Base-by-base conservation (phyloP, 2,797 vertebrate species). In the Hydrocynus forskahlii region DNA sequence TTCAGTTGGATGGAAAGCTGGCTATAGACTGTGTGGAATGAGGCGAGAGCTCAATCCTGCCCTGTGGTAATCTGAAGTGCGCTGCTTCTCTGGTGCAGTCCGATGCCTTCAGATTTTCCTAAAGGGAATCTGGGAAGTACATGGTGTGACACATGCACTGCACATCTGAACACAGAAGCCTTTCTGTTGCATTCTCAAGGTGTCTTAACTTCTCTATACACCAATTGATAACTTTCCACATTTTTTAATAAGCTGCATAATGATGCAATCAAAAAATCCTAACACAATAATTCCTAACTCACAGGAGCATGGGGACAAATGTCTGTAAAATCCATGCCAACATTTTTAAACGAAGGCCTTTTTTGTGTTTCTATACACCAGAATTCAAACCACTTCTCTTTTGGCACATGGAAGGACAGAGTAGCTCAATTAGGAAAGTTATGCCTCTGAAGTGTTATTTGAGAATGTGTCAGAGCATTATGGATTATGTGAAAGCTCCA, bases 91-190 rank as follows among this genome's bases (percentile, higher is more conserved):
- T 29, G 9, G 8, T 54, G 21, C 4, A 12, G 25, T 17, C 9
- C 52, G 57, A 6, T 54, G 23, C 45, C 25, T 45, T 45, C 66
- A 45, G 66, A 68, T 68, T 54, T 72, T 50, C 70, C 70, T 38
- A 19, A 5, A 48, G 50, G 70, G 50, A 29, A 72, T 55, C 38
- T 55, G 16, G 8, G 50, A 1, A 72, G 52, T n/a, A 35, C 25
- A 16, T 38, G 52, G 57, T 55, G 38, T 29, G 70, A 55, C 35
- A 73, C 5, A 7, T 17, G 9, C 8, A 19, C 50, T 35, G 35
- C 16, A 35, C 50, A 50, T 43, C 69, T 72, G 48, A 55, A 72
- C 69, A 38, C 35, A 16, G 50, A 52, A 52, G 1, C 52, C 23
- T 13, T 25, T 48, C 25, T 23, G 13, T 50, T 23, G 5, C 14